Conservation (phyloP, 2,113 vertebrate genomes). For the Paramormyrops kingsleyae region DNA sequence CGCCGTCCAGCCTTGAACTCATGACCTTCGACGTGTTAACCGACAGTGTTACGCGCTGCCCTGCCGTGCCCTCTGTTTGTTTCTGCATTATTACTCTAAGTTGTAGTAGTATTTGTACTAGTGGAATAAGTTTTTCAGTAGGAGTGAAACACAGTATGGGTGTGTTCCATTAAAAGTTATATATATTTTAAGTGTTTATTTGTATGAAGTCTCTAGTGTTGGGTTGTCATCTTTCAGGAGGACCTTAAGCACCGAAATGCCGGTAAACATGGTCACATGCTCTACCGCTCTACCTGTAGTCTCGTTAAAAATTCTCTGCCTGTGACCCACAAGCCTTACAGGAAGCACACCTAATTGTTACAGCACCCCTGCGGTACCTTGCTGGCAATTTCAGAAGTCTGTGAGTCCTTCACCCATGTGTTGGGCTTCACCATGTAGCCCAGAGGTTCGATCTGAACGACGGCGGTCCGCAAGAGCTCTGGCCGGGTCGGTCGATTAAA, state of each 20-base stretch:
- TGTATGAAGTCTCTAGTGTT: not conserved
- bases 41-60: not conserved
- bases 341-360: not conserved
- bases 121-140: not conserved
- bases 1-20: not conserved
- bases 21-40: not conserved
- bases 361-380: not conserved
- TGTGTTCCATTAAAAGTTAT: not conserved
- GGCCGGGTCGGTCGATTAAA: constrained; percentile 23
- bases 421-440: not conserved
- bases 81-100: not conserved
- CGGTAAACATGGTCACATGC: not conserved
- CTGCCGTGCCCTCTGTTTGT: not conserved
- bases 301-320: not conserved
- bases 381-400: not conserved
- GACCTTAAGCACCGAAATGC: not conserved
- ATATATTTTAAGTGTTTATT: not conserved
- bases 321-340: not conserved
- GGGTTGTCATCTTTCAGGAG: not conserved
- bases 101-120: not conserved
- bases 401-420: not conserved
- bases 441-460: constrained; percentile 22
- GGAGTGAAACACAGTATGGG: not conserved
- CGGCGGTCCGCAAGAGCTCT: constrained; percentile 19
- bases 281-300: not conserved